Evolutionary conservation across 2,113 vertebrate genomes (phyloP), one percentile per base, ranked within the genome.

Genomic region (Mobula birostris): DNA sequence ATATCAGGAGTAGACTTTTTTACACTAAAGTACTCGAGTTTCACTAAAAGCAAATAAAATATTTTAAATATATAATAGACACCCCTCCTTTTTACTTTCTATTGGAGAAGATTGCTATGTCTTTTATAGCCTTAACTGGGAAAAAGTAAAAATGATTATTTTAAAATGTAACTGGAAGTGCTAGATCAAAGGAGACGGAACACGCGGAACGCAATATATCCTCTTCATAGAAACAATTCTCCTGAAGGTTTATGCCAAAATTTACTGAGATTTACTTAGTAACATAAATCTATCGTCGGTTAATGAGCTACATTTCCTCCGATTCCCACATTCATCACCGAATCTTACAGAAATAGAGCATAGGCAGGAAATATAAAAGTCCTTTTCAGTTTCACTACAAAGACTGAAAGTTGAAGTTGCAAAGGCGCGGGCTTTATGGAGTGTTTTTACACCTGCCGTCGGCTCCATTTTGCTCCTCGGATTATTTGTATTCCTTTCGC

Each of bases 241-340:
- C 63, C 70, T 70, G 21, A 9, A 93, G 68, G 72, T 48, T 93
- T 56, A 40, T 40, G 91, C 68, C 95, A 95, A 95, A 72, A 94
- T 94, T 95, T 95, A 96, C 95, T 95, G 96, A 95, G 97, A 97
- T 97, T 96, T 97, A 96, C 97, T 96, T 96, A 97, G 97, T 97
- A 96, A 96, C 95, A 97, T 98, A 98, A 97, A 97, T 97, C 97
- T 97, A 97, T 97, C 97, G 97, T 97, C 97, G 95, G 97, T 95
- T 95, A 97, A 96, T 97, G 97, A 96, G 96, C 96, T 97, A 96
- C 96, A 97, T 98, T 98, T 97, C 97, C 97, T 97, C 96, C 95
- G 96, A 97, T 97, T 97, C 97, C 97, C 97, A 97, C 97, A 98
- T 97, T 97, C 97, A 96, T 96, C 96, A 95, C 94, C 96, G 96